phyloP scores from a whole-genome alignment of 2,113 vertebrate species.

The Psilopsiagon aymara region DNA sequence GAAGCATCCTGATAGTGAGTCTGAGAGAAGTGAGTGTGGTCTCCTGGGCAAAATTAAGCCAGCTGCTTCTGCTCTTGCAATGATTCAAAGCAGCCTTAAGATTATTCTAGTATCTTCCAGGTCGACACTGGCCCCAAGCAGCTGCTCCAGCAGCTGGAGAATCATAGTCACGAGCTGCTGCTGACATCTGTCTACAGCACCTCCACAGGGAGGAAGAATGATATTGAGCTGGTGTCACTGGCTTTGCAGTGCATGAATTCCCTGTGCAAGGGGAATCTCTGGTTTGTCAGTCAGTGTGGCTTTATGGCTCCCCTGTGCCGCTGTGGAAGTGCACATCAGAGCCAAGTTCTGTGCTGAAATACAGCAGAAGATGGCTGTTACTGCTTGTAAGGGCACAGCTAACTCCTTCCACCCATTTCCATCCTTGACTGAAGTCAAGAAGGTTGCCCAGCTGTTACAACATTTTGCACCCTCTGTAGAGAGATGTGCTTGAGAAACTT shows the following conservation, averaged over 20 bases:
- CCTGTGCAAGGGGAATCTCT: background rate
- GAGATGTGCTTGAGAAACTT: background rate
- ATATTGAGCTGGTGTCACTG: background rate
- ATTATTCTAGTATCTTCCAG: background rate
- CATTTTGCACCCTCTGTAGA: background rate
- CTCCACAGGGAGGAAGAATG: background rate
- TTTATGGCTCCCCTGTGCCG: background rate
- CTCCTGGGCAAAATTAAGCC: background rate
- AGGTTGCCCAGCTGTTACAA: background rate
- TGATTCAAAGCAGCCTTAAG: background rate
- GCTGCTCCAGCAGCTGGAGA: slow-evolving; percentile 23
- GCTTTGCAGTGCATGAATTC: background rate
- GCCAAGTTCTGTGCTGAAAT: background rate
- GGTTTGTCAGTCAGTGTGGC: background rate
- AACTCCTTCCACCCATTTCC: background rate
- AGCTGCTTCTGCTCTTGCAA: background rate
- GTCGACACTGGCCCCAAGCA: background rate
- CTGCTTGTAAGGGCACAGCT: background rate
- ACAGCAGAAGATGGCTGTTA: background rate
- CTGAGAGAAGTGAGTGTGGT: background rate
- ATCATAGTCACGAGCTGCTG: fast-evolving
- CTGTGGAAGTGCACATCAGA: background rate
- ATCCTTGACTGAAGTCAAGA: background rate
- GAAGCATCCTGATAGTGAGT: background rate
- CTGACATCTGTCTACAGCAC: background rate